Evolutionary conservation across 2,797 vertebrate genomes (phyloP).

Genomic region (Microhierax caerulescens): DNA sequence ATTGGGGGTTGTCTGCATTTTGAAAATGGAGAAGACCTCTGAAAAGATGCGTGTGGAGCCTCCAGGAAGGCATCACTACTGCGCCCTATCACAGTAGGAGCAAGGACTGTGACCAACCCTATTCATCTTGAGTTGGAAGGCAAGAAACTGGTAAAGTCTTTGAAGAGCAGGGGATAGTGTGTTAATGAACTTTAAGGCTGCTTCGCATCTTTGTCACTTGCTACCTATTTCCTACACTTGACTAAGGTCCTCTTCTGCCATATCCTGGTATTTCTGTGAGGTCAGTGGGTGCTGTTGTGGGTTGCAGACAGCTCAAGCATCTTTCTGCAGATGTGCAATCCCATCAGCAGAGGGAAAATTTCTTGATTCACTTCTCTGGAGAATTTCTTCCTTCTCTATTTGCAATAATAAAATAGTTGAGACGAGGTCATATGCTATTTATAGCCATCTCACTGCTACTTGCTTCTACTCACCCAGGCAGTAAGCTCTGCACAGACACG

Average conservation of each 20-base stretch:
- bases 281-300: rapidly evolving
- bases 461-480: neutral
- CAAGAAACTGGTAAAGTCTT: neutral
- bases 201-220: neutral
- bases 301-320: neutral
- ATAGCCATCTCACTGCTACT: neutral
- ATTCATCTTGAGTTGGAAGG: neutral
- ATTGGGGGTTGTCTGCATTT: neutral
- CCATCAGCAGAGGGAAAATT: neutral
- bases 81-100: neutral
- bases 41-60: neutral
- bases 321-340: neutral
- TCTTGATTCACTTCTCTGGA: neutral
- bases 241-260: neutral
- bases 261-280: neutral
- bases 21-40: neutral
- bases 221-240: neutral
- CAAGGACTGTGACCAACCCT: neutral
- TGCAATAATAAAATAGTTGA: constrained; percentile 9
- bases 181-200: neutral
- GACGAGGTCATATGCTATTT: neutral
- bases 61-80: neutral
- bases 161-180: neutral
- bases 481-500: constrained; percentile 2
- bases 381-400: neutral